Conservation (phyloP, 2,888 invertebrate species). For the Eremobia ochroleuca region DNA sequence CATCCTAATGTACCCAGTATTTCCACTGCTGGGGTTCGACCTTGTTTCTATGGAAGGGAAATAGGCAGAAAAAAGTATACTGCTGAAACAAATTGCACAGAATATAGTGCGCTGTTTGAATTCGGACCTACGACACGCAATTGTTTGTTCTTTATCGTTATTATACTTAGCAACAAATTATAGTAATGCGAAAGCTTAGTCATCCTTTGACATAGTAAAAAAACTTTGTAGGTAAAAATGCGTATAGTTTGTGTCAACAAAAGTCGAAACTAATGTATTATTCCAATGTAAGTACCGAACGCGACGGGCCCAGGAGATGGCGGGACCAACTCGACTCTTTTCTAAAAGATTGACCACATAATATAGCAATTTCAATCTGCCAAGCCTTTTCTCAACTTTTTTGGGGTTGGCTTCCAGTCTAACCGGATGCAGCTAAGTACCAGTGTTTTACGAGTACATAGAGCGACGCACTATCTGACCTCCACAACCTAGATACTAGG, state of each 20-base stretch:
- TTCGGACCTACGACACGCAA: not conserved
- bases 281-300: not conserved
- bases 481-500: not conserved
- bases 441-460: no score
- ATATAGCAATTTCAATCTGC: not conserved
- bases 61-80: not conserved
- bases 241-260: not conserved
- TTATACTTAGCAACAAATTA: not conserved
- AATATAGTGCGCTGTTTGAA: not conserved
- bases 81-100: not conserved
- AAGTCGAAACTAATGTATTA: constrained; percentile 12
- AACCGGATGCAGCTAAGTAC: no score
- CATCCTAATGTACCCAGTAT: not conserved
- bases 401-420: no score
- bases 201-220: not conserved
- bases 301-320: no score
- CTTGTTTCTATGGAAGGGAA: not conserved
- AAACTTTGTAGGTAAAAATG: not conserved
- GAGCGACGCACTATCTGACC: not conserved
- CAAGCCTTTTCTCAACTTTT: no score
- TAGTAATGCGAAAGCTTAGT: not conserved
- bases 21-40: not conserved
- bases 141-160: not conserved
- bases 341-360: not conserved
- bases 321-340: not conserved